Conservation (phyloP, 1,140 invertebrate genomes). For the Cydia fagiglandana region DNA sequence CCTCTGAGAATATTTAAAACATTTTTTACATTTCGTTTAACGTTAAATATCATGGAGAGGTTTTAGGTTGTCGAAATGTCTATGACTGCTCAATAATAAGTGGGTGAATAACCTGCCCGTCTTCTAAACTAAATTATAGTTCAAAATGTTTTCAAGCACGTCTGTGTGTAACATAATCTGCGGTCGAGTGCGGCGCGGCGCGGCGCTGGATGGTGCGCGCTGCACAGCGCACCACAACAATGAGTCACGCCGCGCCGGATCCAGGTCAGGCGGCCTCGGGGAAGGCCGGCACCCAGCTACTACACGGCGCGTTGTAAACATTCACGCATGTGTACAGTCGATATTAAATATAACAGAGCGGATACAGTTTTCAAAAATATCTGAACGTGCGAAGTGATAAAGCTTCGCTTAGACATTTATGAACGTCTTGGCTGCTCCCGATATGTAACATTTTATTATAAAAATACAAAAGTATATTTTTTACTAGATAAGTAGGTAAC, state of each 20-base stretch:
- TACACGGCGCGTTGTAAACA: conserved; percentile 19
- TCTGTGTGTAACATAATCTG: conserved; percentile 39
- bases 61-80: too few relatives aligned
- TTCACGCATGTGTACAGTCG: neutral
- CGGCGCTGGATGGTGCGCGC: conserved; percentile 15
- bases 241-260: conserved; percentile 58
- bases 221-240: conserved; percentile 51
- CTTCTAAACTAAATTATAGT: neutral
- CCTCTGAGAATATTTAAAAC: too few relatives aligned
- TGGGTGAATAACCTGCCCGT: neutral
- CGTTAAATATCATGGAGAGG: too few relatives aligned
- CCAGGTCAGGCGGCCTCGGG: conserved; percentile 64
- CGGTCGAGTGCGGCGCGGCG: conserved; percentile 25
- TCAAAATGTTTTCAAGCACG: neutral
- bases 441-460: too few relatives aligned
- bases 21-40: too few relatives aligned
- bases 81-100: too few relatives aligned
- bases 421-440: too few relatives aligned
- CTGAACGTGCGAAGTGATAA: too few relatives aligned
- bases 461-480: too few relatives aligned
- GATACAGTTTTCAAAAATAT: neutral
- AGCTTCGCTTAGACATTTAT: too few relatives aligned
- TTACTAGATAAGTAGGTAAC: too few relatives aligned
- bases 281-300: conserved; percentile 49
- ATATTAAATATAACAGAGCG: neutral